Percentiles rank a stretch among this genome's conserved stretches.
These are phyloP conservation scores for Haliclona indistincta DNA, from an alignment of 37 sponge, comb jelly and placozoan genomes.

Conservation along the genomic window DNA sequence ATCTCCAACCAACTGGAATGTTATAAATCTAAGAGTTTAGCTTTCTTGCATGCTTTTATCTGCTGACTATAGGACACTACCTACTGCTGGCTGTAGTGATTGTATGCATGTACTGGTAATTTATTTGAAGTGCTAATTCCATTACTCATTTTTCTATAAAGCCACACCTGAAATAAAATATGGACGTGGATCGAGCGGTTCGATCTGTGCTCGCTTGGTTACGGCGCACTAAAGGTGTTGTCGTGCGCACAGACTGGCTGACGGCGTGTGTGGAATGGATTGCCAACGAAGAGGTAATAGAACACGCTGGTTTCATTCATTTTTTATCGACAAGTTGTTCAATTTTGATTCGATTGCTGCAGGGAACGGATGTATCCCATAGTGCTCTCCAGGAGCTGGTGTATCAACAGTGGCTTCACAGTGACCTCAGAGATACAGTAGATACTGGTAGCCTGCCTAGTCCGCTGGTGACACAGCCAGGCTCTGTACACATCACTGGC, in stretches of 20 bases:
- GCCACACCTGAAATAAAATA: no score
- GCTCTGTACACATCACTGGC: constrained; percentile 5
- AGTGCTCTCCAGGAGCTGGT: constrained; percentile 19
- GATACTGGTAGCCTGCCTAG: no score
- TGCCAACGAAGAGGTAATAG: constrained; percentile 7
- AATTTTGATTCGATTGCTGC: no score
- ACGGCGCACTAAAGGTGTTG: not conserved
- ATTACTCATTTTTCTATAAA: no score
- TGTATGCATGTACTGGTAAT: no score
- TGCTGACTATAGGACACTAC: no score
- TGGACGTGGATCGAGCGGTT: not conserved
- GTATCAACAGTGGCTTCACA: constrained; percentile 64
- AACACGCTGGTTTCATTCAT: not conserved
- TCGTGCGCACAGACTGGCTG: constrained; percentile 21
- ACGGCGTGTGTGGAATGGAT: constrained; percentile 26
- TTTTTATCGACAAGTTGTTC: no score
- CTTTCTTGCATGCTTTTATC: no score
- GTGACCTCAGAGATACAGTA: constrained; percentile 46
- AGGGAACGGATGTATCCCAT: not conserved
- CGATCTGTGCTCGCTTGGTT: constrained; percentile 2
- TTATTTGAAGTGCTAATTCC: no score
- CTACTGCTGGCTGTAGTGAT: no score
- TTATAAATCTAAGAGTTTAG: no score
- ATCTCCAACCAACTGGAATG: no score
- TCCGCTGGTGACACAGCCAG: not conserved